Percentiles rank a stretch among this genome's conserved stretches.
phyloP scores from a whole-genome alignment of 2,888 invertebrate species.

The Spodoptera picta region DNA sequence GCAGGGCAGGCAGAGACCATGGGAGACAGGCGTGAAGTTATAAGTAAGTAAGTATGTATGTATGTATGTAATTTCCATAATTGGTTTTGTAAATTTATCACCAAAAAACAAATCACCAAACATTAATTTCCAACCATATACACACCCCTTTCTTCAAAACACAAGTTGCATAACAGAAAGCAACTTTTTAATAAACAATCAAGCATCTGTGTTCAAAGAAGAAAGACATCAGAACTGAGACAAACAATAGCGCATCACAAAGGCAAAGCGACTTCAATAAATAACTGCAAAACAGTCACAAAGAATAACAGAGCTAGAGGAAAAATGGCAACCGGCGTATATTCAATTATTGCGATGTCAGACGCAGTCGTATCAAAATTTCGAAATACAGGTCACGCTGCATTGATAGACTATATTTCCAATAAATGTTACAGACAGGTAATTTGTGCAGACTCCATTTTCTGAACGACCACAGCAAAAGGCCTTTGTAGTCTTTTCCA shows the following conservation, averaged over 20 bases:
- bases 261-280: constrained; percentile 8
- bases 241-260: constrained; percentile 17
- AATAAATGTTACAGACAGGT: constrained; percentile 57
- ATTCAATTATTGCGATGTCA: constrained; percentile 49
- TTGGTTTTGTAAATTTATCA: no score
- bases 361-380: constrained; percentile 29
- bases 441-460: constrained; percentile 40
- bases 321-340: constrained; percentile 15
- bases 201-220: not conserved
- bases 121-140: no score
- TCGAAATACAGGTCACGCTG: constrained; percentile 43
- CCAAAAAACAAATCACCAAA: no score
- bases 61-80: no score
- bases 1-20: no score
- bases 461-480: constrained; percentile 18
- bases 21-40: no score
- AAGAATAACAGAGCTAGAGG: constrained; percentile 1
- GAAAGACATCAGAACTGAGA: constrained; percentile 8
- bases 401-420: constrained; percentile 36
- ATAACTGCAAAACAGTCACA: constrained; percentile 5
- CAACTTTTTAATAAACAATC: not conserved
- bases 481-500: constrained; percentile 2
- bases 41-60: no score
- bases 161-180: constrained; percentile 5
- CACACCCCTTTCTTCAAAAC: constrained; percentile 2